Evolutionary conservation across 2,113 vertebrate genomes (phyloP).

Genomic region (Malurus melanocephalus): DNA sequence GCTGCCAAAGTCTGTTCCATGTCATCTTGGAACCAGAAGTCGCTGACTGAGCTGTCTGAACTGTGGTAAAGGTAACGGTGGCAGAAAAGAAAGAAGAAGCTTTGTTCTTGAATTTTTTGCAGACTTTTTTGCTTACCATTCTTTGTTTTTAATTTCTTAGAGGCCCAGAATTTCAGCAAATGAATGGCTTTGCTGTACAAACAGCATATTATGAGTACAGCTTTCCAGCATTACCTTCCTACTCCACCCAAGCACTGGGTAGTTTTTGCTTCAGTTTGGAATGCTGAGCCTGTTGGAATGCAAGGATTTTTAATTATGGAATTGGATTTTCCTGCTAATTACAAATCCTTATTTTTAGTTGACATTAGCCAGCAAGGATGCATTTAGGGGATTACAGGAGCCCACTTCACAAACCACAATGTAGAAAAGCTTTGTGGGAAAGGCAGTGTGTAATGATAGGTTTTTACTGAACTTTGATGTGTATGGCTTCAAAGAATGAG

Average conservation of each 20-base stretch:
- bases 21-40: slow-evolving; percentile 6
- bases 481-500: slow-evolving; percentile 28
- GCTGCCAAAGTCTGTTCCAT: not conserved
- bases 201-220: slow-evolving; percentile 23
- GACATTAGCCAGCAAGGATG: slow-evolving; percentile 1
- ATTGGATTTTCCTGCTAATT: not conserved
- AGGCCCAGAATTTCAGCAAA: slow-evolving; percentile 41
- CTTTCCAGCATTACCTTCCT: slow-evolving; percentile 30
- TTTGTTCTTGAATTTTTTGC: slow-evolving; percentile 18
- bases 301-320: slow-evolving; percentile 25
- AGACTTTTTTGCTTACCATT: not conserved
- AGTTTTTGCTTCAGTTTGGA: not conserved
- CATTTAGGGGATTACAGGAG: slow-evolving; percentile 20
- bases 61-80: not conserved
- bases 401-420: not conserved
- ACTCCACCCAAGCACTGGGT: slow-evolving; percentile 5
- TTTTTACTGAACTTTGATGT: slow-evolving; percentile 31
- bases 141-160: not conserved
- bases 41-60: not conserved
- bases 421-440: not conserved
- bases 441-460: not conserved
- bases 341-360: slow-evolving; percentile 38
- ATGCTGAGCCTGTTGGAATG: not conserved
- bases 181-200: slow-evolving; percentile 49
- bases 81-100: not conserved